phyloP scores from a whole-genome alignment of 2,797 vertebrate species.

The Ctenopoma kingsleyae region DNA sequence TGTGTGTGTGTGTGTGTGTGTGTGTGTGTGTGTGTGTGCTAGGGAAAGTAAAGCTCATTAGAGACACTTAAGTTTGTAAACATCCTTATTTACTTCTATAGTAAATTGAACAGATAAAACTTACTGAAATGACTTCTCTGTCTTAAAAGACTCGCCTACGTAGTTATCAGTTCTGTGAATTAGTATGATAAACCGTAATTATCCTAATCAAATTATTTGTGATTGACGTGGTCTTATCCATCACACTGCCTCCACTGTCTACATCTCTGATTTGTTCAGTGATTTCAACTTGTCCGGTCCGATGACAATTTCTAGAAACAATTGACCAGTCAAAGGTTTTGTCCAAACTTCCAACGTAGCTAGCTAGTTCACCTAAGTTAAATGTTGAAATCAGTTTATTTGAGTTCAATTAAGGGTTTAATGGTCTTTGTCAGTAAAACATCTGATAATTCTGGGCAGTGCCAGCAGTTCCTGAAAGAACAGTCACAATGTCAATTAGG shows the following conservation, averaged over 20 bases:
- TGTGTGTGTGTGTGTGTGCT: conserved; percentile 12
- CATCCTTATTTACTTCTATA: conserved; percentile 41
- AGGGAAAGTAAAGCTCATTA: conserved; percentile 22
- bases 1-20: conserved; percentile 16
- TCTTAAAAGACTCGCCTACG: background rate
- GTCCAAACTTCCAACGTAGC: background rate
- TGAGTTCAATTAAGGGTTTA: background rate
- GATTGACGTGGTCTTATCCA: background rate
- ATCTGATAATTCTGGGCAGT: background rate
- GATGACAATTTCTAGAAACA: background rate
- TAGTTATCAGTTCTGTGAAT: background rate
- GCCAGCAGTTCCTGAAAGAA: background rate
- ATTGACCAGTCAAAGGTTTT: background rate
- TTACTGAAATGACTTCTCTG: conserved; percentile 7
- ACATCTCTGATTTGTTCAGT: background rate
- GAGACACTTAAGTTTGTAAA: conserved; percentile 40
- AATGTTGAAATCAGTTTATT: background rate
- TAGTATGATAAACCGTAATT: background rate
- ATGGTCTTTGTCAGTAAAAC: background rate
- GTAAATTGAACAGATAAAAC: conserved; percentile 17
- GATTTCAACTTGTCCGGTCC: background rate
- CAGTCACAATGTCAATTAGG: background rate
- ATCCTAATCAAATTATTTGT: background rate
- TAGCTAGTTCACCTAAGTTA: too few species aligned
- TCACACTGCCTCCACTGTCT: too few species aligned